Conservation (phyloP, 2,113 vertebrate genomes). For the Oryzias curvinotus region DNA sequence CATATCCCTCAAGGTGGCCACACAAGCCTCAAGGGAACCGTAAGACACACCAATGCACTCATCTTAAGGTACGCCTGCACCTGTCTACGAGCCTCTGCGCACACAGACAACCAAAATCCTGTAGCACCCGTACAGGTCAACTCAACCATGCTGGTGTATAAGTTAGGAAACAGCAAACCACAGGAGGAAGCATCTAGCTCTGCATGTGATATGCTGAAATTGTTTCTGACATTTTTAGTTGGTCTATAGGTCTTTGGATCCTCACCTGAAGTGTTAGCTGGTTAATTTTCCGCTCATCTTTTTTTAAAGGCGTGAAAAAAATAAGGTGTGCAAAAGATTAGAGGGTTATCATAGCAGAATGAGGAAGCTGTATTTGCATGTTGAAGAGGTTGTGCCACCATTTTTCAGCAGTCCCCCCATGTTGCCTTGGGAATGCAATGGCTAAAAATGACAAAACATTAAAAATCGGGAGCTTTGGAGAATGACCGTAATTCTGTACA, state of each 20-base stretch:
- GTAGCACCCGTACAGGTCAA: too few relatives aligned
- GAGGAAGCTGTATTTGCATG: slow-evolving; percentile 6
- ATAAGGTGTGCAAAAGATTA: slow-evolving; percentile 13
- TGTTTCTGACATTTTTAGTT: slow-evolving; percentile 61
- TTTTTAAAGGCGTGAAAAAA: neutral
- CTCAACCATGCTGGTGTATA: neutral
- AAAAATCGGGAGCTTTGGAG: slow-evolving; percentile 62
- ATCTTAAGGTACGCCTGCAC: too few relatives aligned
- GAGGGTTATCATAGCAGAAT: slow-evolving; percentile 25
- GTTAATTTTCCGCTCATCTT: too few relatives aligned
- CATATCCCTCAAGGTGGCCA: too few relatives aligned
- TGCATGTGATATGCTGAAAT: slow-evolving; percentile 53
- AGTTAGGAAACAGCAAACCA: slow-evolving; percentile 50
- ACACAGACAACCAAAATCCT: too few relatives aligned
- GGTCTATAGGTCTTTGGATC: too few relatives aligned
- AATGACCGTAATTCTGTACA: slow-evolving; percentile 51
- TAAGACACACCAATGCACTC: too few relatives aligned
- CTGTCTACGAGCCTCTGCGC: too few relatives aligned
- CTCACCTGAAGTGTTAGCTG: too few relatives aligned
- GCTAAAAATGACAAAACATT: slow-evolving; percentile 49
- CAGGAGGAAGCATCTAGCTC: slow-evolving; percentile 42
- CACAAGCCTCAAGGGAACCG: too few relatives aligned
- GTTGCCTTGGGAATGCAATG: slow-evolving; percentile 26
- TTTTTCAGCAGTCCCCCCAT: slow-evolving; percentile 8
- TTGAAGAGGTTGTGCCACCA: slow-evolving; percentile 37